Percentiles rank a stretch among this genome's conserved stretches.
Conservation (phyloP, 1,140 invertebrate genomes). For the Drosophila subpulchrella region DNA sequence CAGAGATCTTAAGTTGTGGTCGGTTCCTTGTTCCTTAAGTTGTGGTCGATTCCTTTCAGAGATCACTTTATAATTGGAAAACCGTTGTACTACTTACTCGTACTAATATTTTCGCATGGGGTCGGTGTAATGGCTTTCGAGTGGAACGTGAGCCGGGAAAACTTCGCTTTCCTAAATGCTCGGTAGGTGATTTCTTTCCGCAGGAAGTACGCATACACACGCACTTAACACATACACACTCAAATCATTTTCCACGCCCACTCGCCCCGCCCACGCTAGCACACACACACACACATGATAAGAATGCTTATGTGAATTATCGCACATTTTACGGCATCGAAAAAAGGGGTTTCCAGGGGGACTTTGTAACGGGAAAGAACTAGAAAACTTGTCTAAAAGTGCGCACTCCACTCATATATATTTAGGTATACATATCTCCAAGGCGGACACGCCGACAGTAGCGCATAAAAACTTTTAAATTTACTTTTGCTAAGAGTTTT, state of each 20-base stretch:
- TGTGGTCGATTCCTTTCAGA: too few relatives aligned
- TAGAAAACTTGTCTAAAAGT: constrained; percentile 81
- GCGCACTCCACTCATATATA: constrained; percentile 70
- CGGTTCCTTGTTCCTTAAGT: too few relatives aligned
- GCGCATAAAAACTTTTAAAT: constrained; percentile 80
- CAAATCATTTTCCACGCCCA: constrained; percentile 60
- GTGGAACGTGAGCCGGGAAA: constrained; percentile 71
- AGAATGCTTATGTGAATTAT: constrained; percentile 81
- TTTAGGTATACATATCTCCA: constrained; percentile 39
- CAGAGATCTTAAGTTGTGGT: too few relatives aligned
- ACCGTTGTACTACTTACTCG: too few relatives aligned
- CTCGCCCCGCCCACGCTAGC: constrained; percentile 4
- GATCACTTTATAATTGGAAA: too few relatives aligned
- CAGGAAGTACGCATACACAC: constrained; percentile 65
- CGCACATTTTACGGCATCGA: constrained; percentile 70
- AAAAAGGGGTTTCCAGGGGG: constrained; percentile 34
- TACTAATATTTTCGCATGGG: constrained; percentile 56
- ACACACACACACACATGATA: constrained; percentile 60
- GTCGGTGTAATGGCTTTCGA: constrained; percentile 65
- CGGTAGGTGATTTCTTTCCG: constrained; percentile 64
- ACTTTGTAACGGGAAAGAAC: constrained; percentile 49
- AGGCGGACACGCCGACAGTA: constrained; percentile 47
- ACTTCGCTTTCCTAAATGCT: constrained; percentile 76
- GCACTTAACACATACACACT: constrained; percentile 39
- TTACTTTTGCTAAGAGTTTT: constrained; percentile 82